phyloP scores from a whole-genome alignment of 2,888 invertebrate species.

The Troglohyphantes excavatus region DNA sequence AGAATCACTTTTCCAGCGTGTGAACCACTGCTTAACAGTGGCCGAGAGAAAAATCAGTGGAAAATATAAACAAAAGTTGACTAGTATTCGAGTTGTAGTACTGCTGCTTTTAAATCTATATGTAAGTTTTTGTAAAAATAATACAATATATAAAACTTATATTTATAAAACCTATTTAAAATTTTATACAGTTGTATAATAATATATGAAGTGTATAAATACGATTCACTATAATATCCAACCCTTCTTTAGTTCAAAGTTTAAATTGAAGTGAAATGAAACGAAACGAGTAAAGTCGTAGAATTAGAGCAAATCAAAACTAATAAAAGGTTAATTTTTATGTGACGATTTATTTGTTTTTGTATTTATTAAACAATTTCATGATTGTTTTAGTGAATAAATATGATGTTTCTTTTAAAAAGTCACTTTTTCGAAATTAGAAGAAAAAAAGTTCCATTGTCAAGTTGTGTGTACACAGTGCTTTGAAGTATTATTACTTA shows the following conservation, averaged over 20 bases:
- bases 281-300: neutral
- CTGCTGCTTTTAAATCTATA: neutral
- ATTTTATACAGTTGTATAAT: neutral
- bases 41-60: neutral
- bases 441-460: no score
- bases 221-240: neutral
- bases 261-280: neutral
- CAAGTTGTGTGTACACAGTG: no score
- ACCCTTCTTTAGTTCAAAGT: neutral
- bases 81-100: neutral
- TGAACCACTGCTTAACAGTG: no score
- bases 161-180: neutral
- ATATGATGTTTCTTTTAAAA: no score
- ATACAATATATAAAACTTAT: neutral
- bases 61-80: neutral
- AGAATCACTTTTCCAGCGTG: neutral
- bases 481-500: no score
- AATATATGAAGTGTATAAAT: neutral
- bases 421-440: no score
- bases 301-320: constrained; percentile 9
- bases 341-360: neutral
- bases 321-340: neutral
- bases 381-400: no score
- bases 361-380: neutral
- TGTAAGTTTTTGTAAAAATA: neutral